A percentile compares a stretch with the other conserved stretches of the same genome.
Conservation (phyloP, 2,797 vertebrate species). For the Liparis tanakae region DNA sequence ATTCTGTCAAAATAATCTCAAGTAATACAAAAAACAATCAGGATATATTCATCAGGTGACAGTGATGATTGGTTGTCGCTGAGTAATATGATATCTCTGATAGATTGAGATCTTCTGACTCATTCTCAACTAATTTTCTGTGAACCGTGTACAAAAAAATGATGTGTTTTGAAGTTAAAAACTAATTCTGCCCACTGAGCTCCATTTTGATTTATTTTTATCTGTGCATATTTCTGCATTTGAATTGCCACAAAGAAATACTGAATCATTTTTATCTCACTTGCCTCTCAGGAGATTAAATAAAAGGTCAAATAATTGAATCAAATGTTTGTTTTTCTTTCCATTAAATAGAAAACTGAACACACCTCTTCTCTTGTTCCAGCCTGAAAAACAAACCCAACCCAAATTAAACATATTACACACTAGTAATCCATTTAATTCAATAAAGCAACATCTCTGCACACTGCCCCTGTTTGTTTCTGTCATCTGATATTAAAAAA, state of each 20-base stretch:
- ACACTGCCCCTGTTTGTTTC: background rate
- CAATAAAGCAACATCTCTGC: background rate
- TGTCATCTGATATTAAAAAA: slow-evolving; percentile 27
- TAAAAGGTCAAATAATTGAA: background rate
- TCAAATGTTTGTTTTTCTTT: slow-evolving; percentile 3
- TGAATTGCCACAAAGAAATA: background rate
- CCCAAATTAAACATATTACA: background rate
- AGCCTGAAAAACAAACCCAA: background rate
- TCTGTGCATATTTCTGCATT: background rate
- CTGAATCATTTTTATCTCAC: background rate
- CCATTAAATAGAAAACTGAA: background rate
- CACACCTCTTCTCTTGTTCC: background rate
- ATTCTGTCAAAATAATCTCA: background rate
- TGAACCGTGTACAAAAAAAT: background rate
- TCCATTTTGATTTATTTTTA: background rate
- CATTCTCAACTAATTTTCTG: background rate
- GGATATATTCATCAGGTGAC: background rate
- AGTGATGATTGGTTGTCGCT: background rate
- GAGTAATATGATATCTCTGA: slow-evolving; percentile 3
- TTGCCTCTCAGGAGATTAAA: background rate
- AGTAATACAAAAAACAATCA: background rate
- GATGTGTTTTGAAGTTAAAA: background rate
- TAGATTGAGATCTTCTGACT: background rate
- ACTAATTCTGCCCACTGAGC: background rate
- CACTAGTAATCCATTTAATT: background rate